Evolutionary conservation across 1,140 invertebrate genomes (phyloP).

Genomic region (Cydia strobilella): DNA sequence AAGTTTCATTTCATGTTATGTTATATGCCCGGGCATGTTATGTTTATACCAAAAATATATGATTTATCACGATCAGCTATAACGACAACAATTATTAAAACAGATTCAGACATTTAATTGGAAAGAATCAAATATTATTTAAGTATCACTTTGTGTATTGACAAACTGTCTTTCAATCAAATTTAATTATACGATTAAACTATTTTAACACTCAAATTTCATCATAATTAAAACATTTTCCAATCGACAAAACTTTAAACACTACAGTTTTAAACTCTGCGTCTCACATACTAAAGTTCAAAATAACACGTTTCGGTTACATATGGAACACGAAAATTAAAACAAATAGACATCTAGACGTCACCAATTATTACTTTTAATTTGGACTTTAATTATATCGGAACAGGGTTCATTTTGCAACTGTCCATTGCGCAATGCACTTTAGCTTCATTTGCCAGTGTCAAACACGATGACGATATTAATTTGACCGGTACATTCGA

Average conservation of each 20-base stretch:
- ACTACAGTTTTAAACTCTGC: background rate
- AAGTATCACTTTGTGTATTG: background rate
- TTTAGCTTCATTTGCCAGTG: background rate
- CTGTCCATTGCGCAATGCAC: background rate
- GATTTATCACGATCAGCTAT: too few relatives aligned
- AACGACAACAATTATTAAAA: too few relatives aligned
- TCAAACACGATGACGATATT: slow-evolving; percentile 10
- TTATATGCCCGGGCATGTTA: too few relatives aligned
- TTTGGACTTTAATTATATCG: background rate
- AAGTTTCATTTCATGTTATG: too few relatives aligned
- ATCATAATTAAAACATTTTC: background rate
- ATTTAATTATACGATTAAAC: background rate
- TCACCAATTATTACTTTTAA: background rate
- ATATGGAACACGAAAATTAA: background rate
- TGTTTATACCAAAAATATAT: too few relatives aligned
- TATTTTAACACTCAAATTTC: too few relatives aligned
- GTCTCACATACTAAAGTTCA: background rate
- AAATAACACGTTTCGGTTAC: background rate
- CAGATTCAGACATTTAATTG: too few relatives aligned
- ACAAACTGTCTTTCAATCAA: background rate
- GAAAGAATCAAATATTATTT: background rate
- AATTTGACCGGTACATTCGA: slow-evolving; percentile 1
- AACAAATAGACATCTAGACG: background rate
- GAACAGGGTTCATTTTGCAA: background rate
- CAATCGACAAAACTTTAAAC: background rate